Evolutionary conservation across 2,797 vertebrate genomes (phyloP).

Genomic region (Scarus forsteni): DNA sequence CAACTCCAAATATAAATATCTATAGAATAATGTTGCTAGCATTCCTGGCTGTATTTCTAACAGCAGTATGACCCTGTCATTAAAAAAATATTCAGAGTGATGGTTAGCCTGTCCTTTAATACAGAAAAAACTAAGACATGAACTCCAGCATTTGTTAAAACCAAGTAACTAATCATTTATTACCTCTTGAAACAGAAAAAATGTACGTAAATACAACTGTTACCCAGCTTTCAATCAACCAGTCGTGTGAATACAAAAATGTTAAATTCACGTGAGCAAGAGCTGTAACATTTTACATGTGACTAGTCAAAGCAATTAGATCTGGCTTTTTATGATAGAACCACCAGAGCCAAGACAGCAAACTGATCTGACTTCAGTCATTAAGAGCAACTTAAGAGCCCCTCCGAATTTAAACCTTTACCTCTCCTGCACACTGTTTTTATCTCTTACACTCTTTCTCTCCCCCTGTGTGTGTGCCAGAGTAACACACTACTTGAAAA

Average conservation of each 20-base stretch:
- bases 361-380: constrained; percentile 32
- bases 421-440: constrained; percentile 14
- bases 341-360: constrained; percentile 22
- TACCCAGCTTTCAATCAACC: background rate
- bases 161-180: no score
- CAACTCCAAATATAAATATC: no score
- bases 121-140: background rate
- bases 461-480: background rate
- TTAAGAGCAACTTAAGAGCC: constrained; percentile 1
- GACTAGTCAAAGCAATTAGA: background rate
- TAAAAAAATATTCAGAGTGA: background rate
- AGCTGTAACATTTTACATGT: no score
- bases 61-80: constrained; percentile 1
- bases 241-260: background rate
- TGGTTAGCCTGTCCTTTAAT: background rate
- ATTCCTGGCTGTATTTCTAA: background rate
- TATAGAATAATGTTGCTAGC: no score
- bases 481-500: background rate
- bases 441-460: background rate
- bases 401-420: constrained; percentile 17
- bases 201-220: background rate
- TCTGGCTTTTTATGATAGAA: constrained; percentile 21
- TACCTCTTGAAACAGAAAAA: background rate
- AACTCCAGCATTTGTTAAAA: no score
- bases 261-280: no score